phyloP scores from a whole-genome alignment of 1,140 invertebrate species.

The Dendrolimus punctatus region DNA sequence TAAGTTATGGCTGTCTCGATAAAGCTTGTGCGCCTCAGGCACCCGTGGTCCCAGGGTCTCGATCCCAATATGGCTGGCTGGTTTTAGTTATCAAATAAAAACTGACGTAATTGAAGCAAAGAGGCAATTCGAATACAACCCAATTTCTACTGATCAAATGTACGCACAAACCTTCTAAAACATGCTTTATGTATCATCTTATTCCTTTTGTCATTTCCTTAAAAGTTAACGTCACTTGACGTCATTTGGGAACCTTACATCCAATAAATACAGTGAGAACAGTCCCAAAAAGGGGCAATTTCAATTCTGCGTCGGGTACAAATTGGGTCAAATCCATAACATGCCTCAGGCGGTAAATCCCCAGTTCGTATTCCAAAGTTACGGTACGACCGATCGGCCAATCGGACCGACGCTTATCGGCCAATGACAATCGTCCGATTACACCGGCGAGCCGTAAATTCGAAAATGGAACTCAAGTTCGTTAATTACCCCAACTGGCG shows the following conservation, averaged over 20 bases:
- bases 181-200: too few species aligned
- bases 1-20: too few species aligned
- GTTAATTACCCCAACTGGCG: conserved; percentile 53
- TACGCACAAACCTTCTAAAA: too few species aligned
- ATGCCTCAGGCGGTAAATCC: conserved; percentile 53
- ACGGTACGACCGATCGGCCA: conserved; percentile 63
- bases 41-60: too few species aligned
- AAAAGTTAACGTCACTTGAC: too few species aligned
- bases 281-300: conserved; percentile 53
- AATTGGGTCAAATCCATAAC: conserved; percentile 65
- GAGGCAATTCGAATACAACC: too few species aligned
- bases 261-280: conserved; percentile 37
- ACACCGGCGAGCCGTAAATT: conserved; percentile 48
- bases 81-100: too few species aligned
- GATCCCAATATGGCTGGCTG: too few species aligned
- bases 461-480: conserved; percentile 56
- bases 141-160: too few species aligned
- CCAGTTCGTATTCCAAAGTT: conserved; percentile 55
- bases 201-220: too few species aligned
- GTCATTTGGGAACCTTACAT: conserved; percentile 8
- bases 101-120: too few species aligned
- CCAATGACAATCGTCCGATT: conserved; percentile 58
- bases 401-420: conserved; percentile 62
- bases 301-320: conserved; percentile 32
- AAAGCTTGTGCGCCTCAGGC: too few species aligned